A percentile compares a stretch with the other conserved stretches of the same genome.
Evolutionary conservation across 1,140 invertebrate genomes (phyloP).

Genomic region (Heliconius hermathena): DNA sequence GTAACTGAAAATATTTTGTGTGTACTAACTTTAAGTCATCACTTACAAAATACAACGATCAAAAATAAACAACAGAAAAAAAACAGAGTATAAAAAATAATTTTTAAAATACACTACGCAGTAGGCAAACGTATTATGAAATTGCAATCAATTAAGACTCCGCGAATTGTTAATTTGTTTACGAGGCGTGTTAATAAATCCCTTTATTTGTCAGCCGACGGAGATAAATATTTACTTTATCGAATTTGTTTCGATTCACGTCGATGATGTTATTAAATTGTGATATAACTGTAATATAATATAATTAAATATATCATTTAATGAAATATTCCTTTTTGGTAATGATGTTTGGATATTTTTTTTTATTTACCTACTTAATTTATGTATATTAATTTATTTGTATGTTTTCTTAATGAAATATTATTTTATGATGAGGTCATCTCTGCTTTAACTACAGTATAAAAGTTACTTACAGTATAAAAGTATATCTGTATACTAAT

Average conservation of each 20-base stretch:
- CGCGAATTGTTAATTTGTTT: slow-evolving; percentile 16
- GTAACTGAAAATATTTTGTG: background rate
- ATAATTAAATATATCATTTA: background rate
- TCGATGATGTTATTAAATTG: slow-evolving; percentile 5
- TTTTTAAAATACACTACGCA: background rate
- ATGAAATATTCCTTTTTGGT: background rate
- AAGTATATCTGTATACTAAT: too few species aligned
- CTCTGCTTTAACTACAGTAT: too few species aligned
- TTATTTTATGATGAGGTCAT: too few species aligned
- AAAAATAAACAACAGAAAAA: too few species aligned
- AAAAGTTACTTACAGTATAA: too few species aligned
- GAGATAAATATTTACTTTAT: slow-evolving; percentile 19
- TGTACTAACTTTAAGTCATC: background rate
- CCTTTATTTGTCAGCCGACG: slow-evolving; percentile 17
- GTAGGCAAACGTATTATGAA: slow-evolving; percentile 8
- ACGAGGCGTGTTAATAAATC: slow-evolving; percentile 17
- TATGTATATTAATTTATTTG: too few species aligned
- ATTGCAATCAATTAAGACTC: slow-evolving; percentile 18
- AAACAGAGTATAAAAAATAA: too few species aligned
- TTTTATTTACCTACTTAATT: too few species aligned
- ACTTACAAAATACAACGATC: too few species aligned
- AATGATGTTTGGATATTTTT: too few species aligned
- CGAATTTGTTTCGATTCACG: slow-evolving; percentile 7
- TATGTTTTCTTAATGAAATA: too few species aligned
- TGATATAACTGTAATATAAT: background rate